Evolutionary conservation across 1,140 invertebrate species (phyloP).

Genomic region (Trichoplusia ni): DNA sequence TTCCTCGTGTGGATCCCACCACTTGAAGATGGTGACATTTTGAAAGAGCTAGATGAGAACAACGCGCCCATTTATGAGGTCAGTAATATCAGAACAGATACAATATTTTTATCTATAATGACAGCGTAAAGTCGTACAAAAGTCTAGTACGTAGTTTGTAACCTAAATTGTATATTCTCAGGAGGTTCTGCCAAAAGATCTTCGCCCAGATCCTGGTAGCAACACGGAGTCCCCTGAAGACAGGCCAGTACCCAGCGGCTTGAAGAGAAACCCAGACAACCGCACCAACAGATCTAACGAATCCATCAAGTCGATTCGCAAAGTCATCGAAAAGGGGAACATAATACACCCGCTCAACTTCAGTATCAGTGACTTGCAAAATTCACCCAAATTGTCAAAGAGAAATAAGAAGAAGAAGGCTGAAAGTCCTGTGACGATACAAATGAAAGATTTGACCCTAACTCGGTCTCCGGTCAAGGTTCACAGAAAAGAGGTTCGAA

Average conservation of each 20-base stretch:
- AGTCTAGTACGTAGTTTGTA: neutral
- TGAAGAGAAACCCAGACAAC: conserved; percentile 56
- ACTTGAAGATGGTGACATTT: conserved; percentile 83
- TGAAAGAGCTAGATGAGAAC: conserved; percentile 69
- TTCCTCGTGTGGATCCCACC: conserved; percentile 94
- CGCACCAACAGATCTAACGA: conserved; percentile 61
- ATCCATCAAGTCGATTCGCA: conserved; percentile 69
- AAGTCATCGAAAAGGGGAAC: conserved; percentile 68
- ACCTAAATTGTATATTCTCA: conserved; percentile 40
- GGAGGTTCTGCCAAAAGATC: conserved; percentile 80
- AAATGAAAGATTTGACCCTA: conserved; percentile 71
- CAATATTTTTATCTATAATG: too few species aligned
- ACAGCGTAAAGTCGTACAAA: too few species aligned
- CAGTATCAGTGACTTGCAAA: conserved; percentile 73
- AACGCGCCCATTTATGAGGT: conserved; percentile 66
- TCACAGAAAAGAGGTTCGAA: conserved; percentile 61
- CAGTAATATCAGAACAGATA: conserved; percentile 13
- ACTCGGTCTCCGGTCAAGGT: conserved; percentile 66
- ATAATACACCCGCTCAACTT: conserved; percentile 80
- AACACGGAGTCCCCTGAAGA: conserved; percentile 82
- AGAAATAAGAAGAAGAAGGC: conserved; percentile 64
- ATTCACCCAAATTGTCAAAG: conserved; percentile 63
- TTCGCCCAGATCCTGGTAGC: conserved; percentile 80
- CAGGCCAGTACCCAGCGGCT: conserved; percentile 48
- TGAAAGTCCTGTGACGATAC: conserved; percentile 63